Evolutionary conservation across 2,888 invertebrate species (phyloP).

Genomic region (Callosobruchus maculatus): DNA sequence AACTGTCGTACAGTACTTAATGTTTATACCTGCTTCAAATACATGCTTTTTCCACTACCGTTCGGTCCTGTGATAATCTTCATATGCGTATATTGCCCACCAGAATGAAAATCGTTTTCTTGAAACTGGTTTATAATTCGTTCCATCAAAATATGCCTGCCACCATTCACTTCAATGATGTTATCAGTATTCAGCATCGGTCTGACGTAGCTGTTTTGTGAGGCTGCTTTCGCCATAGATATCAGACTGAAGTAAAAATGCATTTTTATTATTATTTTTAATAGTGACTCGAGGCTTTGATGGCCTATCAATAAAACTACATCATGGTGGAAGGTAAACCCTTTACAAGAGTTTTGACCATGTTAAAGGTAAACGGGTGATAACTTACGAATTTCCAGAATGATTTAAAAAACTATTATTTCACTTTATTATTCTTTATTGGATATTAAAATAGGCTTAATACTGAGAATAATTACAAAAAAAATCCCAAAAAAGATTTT

Average conservation of each 20-base stretch:
- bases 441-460: too few species aligned
- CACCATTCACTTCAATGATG: conserved; percentile 41
- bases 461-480: too few species aligned
- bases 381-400: too few species aligned
- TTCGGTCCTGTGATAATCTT: conserved; percentile 88
- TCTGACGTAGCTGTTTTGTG: conserved; percentile 40
- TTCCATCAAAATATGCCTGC: conserved; percentile 77
- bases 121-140: conserved; percentile 62
- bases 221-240: conserved; percentile 44
- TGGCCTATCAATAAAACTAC: too few species aligned
- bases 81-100: conserved; percentile 55
- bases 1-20: not conserved
- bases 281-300: too few species aligned
- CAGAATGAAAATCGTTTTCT: conserved; percentile 67
- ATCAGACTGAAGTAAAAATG: conserved; percentile 39
- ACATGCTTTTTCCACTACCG: conserved; percentile 89
- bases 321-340: too few species aligned
- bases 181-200: conserved; percentile 43
- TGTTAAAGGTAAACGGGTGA: too few species aligned
- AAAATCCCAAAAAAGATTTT: too few species aligned
- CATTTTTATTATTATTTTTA: too few species aligned
- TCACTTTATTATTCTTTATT: too few species aligned
- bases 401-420: too few species aligned
- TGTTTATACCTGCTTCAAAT: conserved; percentile 68
- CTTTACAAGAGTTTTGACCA: too few species aligned